A percentile compares a stretch with the other conserved stretches of the same genome.
Evolutionary conservation across 2,113 vertebrate species (phyloP).

Genomic region (Aegithalos caudatus): DNA sequence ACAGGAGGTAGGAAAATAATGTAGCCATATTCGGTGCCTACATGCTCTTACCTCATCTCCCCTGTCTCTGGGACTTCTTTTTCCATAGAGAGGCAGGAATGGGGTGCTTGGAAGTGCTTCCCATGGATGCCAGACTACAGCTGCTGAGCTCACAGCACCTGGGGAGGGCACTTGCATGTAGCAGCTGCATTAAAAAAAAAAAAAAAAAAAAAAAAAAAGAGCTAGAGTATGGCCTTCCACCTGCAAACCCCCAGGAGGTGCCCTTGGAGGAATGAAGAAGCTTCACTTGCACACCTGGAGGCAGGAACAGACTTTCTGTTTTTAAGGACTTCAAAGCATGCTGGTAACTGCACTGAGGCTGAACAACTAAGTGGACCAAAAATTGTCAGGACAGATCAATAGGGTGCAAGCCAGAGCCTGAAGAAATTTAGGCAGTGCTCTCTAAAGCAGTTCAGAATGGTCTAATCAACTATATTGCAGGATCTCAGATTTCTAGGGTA

Average conservation of each 20-base stretch:
- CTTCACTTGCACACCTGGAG: not conserved
- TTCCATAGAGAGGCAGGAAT: not conserved
- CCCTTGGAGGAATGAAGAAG: not conserved
- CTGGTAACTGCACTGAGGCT: not conserved
- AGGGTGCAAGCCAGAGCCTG: not conserved
- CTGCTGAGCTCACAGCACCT: not conserved
- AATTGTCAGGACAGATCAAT: not conserved
- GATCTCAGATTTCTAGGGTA: not conserved
- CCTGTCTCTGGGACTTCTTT: not conserved
- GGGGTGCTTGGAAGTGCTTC: not conserved
- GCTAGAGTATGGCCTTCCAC: not conserved
- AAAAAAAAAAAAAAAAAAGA: accelerated
- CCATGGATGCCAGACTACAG: accelerated
- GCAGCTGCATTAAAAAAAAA: not conserved
- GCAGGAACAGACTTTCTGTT: not conserved
- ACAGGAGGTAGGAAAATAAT: not conserved
- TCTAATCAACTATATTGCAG: not conserved
- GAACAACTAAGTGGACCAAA: not conserved
- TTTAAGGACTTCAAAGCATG: not conserved
- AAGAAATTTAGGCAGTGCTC: not conserved
- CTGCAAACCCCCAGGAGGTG: not conserved
- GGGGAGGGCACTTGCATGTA: not conserved
- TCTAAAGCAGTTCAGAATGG: not conserved
- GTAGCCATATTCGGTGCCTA: not conserved
- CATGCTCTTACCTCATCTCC: not conserved